Base-by-base conservation (phyloP, 2,888 invertebrate species). In the Epinotia demarniana region DNA sequence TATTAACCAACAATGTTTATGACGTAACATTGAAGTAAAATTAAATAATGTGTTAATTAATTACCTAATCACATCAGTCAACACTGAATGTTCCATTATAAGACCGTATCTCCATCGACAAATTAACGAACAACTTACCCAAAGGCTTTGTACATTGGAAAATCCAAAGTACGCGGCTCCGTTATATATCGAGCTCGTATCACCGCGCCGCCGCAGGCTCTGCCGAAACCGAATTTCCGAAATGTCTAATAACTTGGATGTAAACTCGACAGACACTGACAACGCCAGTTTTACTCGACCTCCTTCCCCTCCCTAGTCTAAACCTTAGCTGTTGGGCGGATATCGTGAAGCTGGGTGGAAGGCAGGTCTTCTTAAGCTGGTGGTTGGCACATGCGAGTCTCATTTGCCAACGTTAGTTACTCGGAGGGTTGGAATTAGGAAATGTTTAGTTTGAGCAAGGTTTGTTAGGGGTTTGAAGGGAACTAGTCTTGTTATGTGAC, bases 211-310 rank as follows among this genome's bases (percentile, higher is more conserved):
- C 87, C 89, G 89, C 89, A 89, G 89, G 88, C 60, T 71, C 66
- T 27, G 89, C 91, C 89, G 86, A 92, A 92, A 93, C 92, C 92
- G 91, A 92, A 93, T 93, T 93, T 93, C 92, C 92, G 92, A 92
- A 93, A 92, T 89, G 92, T 93, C 92, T 93, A 93, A 93, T 93
- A 93, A 93, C 92, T 93, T 92, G 92, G 91, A 91, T 93, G 92
- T 92, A 91, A 92, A 92, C 84, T 87, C 89, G 85, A 87, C 90
- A 91, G 89, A 89, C 86, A 87, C 85, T 87, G 90, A 89, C 89
- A 86, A 84, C 80, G 83, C 91, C 91, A 89, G 77, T 79, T 72
- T 77, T 79, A 68, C 77, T 69, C 84, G 89, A 89, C 77, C 89
- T 81, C 27, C 67, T 66, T 82, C 79, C 77, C 67, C 77, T 82